Evolutionary conservation across 2,888 invertebrate genomes (phyloP).

Genomic region (Unio delphinus): DNA sequence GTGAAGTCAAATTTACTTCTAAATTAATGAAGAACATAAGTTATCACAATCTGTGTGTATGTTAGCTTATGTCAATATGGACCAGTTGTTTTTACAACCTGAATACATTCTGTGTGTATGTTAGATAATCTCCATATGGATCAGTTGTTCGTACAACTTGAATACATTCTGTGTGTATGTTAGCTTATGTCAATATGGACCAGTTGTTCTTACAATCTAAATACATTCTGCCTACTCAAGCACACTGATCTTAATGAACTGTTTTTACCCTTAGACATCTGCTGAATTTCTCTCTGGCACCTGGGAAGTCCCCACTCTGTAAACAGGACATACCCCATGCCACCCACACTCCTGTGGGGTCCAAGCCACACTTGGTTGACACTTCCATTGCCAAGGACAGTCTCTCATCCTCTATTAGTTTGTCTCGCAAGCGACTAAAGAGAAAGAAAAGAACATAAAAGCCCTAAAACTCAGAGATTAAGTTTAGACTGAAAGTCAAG

Average conservation of each 20-base stretch:
- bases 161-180: not conserved
- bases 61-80: not conserved
- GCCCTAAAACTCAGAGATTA: too few relatives aligned
- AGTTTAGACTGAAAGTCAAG: too few relatives aligned
- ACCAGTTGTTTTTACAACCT: not conserved
- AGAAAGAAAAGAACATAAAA: not conserved
- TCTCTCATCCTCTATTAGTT: conserved; percentile 85
- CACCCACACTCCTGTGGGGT: conserved; percentile 84
- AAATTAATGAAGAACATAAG: too few relatives aligned
- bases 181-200: not conserved
- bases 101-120: not conserved
- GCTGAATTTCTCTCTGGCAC: conserved; percentile 83
- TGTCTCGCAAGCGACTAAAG: conserved; percentile 80
- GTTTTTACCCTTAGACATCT: conserved; percentile 73
- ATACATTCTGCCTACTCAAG: not conserved
- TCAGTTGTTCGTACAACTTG: not conserved
- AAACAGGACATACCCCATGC: conserved; percentile 86
- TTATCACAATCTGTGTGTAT: not conserved
- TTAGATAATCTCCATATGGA: not conserved
- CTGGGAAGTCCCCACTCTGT: conserved; percentile 78
- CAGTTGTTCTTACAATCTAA: not conserved
- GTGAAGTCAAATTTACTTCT: too few relatives aligned
- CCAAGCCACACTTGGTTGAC: conserved; percentile 88
- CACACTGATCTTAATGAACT: not conserved
- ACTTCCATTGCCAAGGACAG: conserved; percentile 84